phyloP scores from a whole-genome alignment of 2,113 vertebrate species.

The Ceuthmochares aereus region DNA sequence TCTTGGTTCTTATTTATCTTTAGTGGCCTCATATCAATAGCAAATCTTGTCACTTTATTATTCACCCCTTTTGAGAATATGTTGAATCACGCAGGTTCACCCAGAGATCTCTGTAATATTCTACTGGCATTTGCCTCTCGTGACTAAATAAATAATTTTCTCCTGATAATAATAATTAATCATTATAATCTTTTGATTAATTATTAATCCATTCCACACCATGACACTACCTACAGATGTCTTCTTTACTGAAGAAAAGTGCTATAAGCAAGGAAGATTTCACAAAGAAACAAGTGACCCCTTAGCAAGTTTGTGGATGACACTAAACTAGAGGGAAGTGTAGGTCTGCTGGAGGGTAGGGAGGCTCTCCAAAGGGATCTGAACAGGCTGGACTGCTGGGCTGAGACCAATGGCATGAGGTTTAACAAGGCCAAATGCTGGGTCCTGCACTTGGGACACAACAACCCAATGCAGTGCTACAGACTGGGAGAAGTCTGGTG shows the following conservation, averaged over 20 bases:
- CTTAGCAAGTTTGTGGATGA: too few species aligned
- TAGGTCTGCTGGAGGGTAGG: too few species aligned
- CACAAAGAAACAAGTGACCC: not conserved
- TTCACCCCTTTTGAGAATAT: not conserved
- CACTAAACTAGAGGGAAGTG: too few species aligned
- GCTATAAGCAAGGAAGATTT: not conserved
- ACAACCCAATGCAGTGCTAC: too few species aligned
- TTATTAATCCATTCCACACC: not conserved
- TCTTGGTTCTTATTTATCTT: not conserved
- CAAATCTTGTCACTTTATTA: not conserved
- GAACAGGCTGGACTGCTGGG: too few species aligned
- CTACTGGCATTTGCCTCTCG: not conserved
- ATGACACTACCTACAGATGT: not conserved
- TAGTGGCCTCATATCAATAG: not conserved
- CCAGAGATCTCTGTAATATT: not conserved
- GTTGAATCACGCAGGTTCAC: not conserved
- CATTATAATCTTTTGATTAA: not conserved
- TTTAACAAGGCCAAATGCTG: too few species aligned
- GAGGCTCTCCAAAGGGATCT: too few species aligned
- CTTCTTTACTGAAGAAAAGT: not conserved
- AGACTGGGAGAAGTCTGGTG: too few species aligned
- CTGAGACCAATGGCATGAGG: too few species aligned
- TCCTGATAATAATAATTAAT: not conserved
- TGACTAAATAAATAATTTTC: not conserved
- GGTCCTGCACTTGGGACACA: too few species aligned